phyloP scores from a whole-genome alignment of 2,797 vertebrate species.

The Alfaro cultratus region DNA sequence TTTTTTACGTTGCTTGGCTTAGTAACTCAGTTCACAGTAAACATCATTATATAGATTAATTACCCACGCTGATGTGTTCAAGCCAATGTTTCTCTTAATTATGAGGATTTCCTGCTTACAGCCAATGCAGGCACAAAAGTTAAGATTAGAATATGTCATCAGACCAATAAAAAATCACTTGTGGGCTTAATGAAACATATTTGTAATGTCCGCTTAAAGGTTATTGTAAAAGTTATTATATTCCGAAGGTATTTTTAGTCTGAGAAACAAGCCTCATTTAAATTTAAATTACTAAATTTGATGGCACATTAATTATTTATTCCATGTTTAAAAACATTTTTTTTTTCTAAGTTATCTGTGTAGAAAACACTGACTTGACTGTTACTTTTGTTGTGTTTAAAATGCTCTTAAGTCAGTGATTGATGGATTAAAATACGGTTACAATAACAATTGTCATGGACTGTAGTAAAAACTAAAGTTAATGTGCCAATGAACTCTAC shows the following conservation, averaged over 20 bases:
- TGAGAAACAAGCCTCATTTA: background rate
- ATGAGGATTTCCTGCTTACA: background rate
- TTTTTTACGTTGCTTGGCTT: background rate
- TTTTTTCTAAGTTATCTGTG: background rate
- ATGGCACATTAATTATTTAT: background rate
- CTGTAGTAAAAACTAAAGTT: background rate
- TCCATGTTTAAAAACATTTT: background rate
- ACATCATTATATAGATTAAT: background rate
- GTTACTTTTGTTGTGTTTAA: background rate
- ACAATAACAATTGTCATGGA: background rate
- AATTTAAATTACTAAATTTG: background rate
- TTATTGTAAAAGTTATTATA: background rate
- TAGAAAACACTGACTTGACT: background rate
- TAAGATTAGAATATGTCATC: background rate
- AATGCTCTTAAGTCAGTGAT: background rate
- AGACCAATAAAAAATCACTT: background rate
- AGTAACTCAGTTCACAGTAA: background rate
- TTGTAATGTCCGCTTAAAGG: background rate
- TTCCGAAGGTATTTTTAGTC: background rate
- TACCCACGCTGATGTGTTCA: background rate
- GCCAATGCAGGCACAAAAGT: background rate
- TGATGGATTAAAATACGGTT: background rate
- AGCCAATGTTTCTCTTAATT: background rate
- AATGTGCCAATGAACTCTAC: background rate
- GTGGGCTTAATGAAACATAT: background rate